These are phyloP conservation scores for Erythrocercus mccallii DNA, from an alignment of 2,113 vertebrate species.

Conservation along the genomic window DNA sequence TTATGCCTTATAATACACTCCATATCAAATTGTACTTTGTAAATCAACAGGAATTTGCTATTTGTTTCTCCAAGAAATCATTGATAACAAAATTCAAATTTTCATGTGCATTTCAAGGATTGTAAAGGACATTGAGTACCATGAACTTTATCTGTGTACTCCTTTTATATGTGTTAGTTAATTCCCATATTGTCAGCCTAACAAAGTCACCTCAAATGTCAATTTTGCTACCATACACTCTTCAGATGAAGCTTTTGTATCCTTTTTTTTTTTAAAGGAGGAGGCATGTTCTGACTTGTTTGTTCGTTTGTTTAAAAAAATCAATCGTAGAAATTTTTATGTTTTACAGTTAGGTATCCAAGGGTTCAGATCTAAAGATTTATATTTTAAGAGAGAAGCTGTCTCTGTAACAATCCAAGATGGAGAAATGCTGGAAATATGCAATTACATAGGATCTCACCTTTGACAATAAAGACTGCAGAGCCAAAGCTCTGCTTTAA, in stretches of 20 bases:
- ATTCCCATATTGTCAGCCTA: not conserved
- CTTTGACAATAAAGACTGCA: not conserved
- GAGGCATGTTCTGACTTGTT: not conserved
- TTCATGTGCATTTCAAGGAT: not conserved
- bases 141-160: not conserved
- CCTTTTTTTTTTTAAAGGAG: accelerated
- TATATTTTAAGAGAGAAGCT: not conserved
- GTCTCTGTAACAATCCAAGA: not conserved
- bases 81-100: not conserved
- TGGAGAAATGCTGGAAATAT: not conserved
- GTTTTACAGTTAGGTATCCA: not conserved
- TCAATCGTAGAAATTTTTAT: not conserved
- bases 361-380: not conserved
- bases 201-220: not conserved
- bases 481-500: not conserved
- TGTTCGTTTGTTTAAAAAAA: not conserved
- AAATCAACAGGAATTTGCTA: not conserved
- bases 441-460: not conserved
- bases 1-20: not conserved
- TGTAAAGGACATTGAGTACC: not conserved
- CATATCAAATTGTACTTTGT: not conserved
- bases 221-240: accelerated
- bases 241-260: not conserved
- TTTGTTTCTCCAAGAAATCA: not conserved
- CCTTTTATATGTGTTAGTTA: not conserved